Base-by-base conservation (phyloP, 2,797 vertebrate genomes). In the Chaetodon trifasciatus region DNA sequence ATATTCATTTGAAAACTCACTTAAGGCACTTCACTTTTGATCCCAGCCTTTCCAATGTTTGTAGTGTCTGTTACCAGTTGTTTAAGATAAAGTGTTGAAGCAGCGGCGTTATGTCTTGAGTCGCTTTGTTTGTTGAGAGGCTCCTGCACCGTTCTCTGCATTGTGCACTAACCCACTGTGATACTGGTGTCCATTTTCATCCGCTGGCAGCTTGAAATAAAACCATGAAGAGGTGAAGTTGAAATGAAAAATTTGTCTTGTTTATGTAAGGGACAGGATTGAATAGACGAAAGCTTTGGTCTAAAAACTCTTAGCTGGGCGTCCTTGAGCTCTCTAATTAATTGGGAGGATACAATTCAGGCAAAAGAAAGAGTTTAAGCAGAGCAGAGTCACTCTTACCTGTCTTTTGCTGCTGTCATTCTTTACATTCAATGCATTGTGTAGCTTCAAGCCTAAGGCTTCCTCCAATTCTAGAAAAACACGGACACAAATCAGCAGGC, bases 381-480 rank as follows among this genome's bases (percentile, higher is more conserved):
- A n/a, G 39, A 53, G 50, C 46, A 50, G 50, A 60, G 47, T n/a
- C 42, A 62, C 5, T 52, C 90, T 90, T 92, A 97, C 96, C 91
- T 96, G 95, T 90, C 88, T 93, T 93, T 95, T 96, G 84, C 35
- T 74, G 4, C 57, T 79, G 1, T 76, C 81, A 23, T 89, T 96
- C 78, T 91, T 87, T 67, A 78, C 60, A 23, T 50, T 75, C 23
- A 6, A 7, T 0, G 24, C 1, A 32, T 58, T 10, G 72, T 91
- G 81, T 46, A 77, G 50, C 74, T 81, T 92, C 76, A 93, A 53
- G 61, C 90, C 94, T 3, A 92, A 78, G 24, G 94, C 95, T 47
- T 92, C 91, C 92, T 99, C 98, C 28, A 99, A 88, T 79, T 94
- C 98, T 99, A 92, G 17, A 93, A 86, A 73, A 86, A 73, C 77